phyloP scores from a whole-genome alignment of 2,888 invertebrate genomes.

The Nomada flava region DNA sequence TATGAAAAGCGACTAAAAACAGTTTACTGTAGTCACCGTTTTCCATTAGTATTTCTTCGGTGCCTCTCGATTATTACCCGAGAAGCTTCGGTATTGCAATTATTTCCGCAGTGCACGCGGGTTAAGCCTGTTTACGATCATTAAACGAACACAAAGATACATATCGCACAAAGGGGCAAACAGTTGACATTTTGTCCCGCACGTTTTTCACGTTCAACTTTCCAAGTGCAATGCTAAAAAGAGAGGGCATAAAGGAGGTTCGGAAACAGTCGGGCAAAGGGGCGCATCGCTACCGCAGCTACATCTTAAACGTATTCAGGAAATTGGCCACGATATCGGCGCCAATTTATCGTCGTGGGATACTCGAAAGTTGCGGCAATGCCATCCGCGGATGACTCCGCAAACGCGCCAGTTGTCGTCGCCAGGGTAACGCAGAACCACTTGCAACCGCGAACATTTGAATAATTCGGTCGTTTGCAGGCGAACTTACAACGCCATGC shows the following conservation, averaged over 20 bases:
- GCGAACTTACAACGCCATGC: slow-evolving; percentile 76
- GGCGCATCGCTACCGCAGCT: slow-evolving; percentile 39
- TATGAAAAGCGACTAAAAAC: too few relatives aligned
- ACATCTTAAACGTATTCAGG: slow-evolving; percentile 79
- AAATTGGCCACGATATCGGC: slow-evolving; percentile 81
- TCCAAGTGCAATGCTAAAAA: not conserved
- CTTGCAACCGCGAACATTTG: slow-evolving; percentile 76
- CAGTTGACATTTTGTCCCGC: slow-evolving; percentile 15
- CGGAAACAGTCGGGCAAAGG: slow-evolving; percentile 12
- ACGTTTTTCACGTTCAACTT: slow-evolving; percentile 2
- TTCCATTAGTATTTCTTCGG: too few relatives aligned
- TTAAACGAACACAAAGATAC: too few relatives aligned
- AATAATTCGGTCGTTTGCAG: slow-evolving; percentile 81
- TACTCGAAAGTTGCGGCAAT: slow-evolving; percentile 60
- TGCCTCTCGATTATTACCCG: too few relatives aligned
- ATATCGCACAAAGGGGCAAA: not conserved
- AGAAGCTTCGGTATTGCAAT: too few relatives aligned
- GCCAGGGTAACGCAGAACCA: slow-evolving; percentile 66
- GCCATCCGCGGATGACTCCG: slow-evolving; percentile 62
- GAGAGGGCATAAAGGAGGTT: slow-evolving; percentile 3
- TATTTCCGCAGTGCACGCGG: too few relatives aligned
- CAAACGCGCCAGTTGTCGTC: slow-evolving; percentile 75
- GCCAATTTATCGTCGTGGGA: slow-evolving; percentile 78
- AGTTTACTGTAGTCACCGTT: too few relatives aligned
- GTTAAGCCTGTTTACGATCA: too few relatives aligned